Percentiles rank a stretch among this genome's conserved stretches.
Evolutionary conservation across 2,113 vertebrate genomes (phyloP).

Genomic region (Zosterops lateralis): DNA sequence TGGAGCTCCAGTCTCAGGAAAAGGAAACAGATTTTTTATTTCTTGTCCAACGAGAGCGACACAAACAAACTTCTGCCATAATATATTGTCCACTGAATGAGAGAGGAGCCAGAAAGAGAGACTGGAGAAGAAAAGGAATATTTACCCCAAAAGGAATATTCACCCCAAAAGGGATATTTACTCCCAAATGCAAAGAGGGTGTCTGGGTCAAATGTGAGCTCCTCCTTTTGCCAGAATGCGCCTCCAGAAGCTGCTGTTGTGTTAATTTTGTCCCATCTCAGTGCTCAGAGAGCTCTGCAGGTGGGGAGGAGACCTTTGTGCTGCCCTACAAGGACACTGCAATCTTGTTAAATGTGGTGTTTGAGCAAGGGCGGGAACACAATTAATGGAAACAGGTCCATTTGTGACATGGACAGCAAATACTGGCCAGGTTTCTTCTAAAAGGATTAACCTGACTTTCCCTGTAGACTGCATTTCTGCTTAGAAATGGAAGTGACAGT

Average conservation of each 20-base stretch:
- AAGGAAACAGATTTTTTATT: background rate
- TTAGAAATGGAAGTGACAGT: background rate
- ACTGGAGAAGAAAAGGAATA: background rate
- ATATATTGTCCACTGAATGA: background rate
- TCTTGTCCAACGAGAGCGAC: background rate
- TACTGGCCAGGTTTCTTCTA: background rate
- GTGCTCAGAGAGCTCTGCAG: background rate
- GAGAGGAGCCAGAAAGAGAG: background rate
- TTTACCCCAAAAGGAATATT: background rate
- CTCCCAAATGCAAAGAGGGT: background rate
- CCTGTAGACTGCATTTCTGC: background rate
- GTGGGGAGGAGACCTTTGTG: background rate
- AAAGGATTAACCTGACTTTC: background rate
- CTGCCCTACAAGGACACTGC: background rate
- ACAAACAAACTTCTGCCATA: background rate
- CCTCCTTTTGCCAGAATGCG: background rate
- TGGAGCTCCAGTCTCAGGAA: background rate
- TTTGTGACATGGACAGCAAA: background rate
- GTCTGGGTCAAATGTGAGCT: background rate
- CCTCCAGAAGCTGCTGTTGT: background rate
- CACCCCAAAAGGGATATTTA: background rate
- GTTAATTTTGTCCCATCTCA: background rate
- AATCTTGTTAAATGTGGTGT: background rate
- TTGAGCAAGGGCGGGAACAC: background rate
- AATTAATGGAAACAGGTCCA: background rate